A percentile compares a stretch with the other conserved stretches of the same genome.
Evolutionary conservation across 2,888 invertebrate genomes (phyloP).

Genomic region (Drosophila pegasa): DNA sequence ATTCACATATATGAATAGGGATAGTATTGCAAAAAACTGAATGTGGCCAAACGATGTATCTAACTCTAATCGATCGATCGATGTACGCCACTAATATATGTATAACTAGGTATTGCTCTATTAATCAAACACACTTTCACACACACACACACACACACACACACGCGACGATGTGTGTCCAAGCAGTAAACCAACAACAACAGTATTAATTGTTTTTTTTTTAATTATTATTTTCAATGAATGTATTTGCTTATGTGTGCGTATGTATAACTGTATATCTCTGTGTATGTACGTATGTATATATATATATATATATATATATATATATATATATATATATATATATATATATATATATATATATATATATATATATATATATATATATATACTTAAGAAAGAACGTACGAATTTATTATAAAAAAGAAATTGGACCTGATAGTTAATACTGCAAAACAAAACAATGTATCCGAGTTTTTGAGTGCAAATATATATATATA

Average conservation of each 20-base stretch:
- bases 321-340: conserved; percentile 1
- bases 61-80: neutral
- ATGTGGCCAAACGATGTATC: neutral
- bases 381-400: conserved; percentile 4
- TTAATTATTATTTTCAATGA: neutral
- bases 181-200: neutral
- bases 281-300: neutral
- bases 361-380: neutral
- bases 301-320: neutral
- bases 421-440: conserved; percentile 68
- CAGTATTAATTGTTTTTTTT: conserved; percentile 15
- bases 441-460: conserved; percentile 43
- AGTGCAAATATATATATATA: conserved; percentile 24
- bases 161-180: neutral
- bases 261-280: neutral
- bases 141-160: neutral
- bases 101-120: neutral
- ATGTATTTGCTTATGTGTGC: neutral
- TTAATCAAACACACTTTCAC: neutral
- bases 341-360: conserved; percentile 4
- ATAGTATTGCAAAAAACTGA: neutral
- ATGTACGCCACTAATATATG: neutral
- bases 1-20: no score
- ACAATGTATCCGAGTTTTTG: conserved; percentile 19
- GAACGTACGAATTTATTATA: conserved; percentile 74